phyloP scores from a whole-genome alignment of 2,888 invertebrate species.

The Acanthosepion lycidas region DNA sequence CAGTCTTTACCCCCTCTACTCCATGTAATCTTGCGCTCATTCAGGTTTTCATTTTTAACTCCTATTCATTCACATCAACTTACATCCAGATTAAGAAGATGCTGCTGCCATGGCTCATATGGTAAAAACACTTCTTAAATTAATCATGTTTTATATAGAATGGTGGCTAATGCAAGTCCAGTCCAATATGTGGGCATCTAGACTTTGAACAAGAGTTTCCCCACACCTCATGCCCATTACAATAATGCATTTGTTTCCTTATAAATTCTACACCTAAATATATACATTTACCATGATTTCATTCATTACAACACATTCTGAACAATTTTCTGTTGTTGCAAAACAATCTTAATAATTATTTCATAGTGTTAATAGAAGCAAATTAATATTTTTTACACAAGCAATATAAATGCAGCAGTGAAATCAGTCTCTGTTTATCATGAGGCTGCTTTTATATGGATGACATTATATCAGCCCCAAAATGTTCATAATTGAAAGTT shows the following conservation, averaged over 20 bases:
- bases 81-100: neutral
- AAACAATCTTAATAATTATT: neutral
- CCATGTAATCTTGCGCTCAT: neutral
- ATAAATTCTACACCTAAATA: neutral
- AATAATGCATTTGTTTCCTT: neutral
- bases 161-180: neutral
- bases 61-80: neutral
- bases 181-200: neutral
- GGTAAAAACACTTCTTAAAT: neutral
- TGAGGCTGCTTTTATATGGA: neutral
- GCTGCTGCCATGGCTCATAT: neutral
- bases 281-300: neutral
- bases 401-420: neutral
- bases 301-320: neutral
- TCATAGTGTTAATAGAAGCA: neutral
- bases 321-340: neutral
- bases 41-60: neutral
- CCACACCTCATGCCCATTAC: too few relatives aligned
- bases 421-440: neutral
- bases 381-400: neutral
- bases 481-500: neutral
- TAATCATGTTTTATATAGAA: neutral
- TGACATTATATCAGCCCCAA: neutral
- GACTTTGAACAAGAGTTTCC: neutral
- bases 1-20: neutral